phyloP scores from a whole-genome alignment of 2,888 invertebrate genomes.

The Strigamia transsilvanica region DNA sequence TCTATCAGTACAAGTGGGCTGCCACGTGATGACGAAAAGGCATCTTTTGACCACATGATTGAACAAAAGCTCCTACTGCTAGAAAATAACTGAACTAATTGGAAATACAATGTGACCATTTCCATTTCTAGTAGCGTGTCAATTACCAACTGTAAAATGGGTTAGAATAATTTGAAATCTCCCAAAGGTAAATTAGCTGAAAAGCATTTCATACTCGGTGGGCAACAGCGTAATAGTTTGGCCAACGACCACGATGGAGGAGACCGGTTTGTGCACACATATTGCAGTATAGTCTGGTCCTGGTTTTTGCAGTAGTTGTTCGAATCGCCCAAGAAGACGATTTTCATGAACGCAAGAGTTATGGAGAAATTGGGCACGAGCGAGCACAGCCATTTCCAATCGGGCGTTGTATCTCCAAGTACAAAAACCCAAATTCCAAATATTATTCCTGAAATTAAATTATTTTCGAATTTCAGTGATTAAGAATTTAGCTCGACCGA shows the following conservation, averaged over 20 bases:
- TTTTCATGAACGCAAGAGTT: conserved; percentile 16
- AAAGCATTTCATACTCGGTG: neutral
- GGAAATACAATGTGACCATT: too few relatives aligned
- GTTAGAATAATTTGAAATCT: too few relatives aligned
- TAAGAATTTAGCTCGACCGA: neutral
- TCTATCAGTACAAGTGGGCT: too few relatives aligned
- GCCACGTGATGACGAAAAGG: too few relatives aligned
- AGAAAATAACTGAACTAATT: too few relatives aligned
- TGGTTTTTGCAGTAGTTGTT: neutral
- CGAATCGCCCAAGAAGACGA: neutral
- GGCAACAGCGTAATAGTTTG: neutral
- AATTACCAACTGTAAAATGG: too few relatives aligned
- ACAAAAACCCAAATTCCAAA: conserved; percentile 2
- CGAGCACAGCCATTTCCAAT: conserved; percentile 6
- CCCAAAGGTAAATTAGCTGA: too few relatives aligned
- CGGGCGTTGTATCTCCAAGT: neutral
- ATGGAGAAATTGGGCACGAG: conserved; percentile 17
- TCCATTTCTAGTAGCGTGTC: too few relatives aligned
- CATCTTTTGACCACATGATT: too few relatives aligned
- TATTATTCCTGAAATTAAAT: neutral
- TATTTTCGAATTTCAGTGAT: too few relatives aligned
- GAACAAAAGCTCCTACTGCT: too few relatives aligned
- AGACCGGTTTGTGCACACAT: neutral
- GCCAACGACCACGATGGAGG: neutral
- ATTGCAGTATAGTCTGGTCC: neutral